A percentile compares a stretch with the other conserved stretches of the same genome.
Evolutionary conservation across 2,797 vertebrate genomes (phyloP).

Genomic region (Glyptemys insculpta): DNA sequence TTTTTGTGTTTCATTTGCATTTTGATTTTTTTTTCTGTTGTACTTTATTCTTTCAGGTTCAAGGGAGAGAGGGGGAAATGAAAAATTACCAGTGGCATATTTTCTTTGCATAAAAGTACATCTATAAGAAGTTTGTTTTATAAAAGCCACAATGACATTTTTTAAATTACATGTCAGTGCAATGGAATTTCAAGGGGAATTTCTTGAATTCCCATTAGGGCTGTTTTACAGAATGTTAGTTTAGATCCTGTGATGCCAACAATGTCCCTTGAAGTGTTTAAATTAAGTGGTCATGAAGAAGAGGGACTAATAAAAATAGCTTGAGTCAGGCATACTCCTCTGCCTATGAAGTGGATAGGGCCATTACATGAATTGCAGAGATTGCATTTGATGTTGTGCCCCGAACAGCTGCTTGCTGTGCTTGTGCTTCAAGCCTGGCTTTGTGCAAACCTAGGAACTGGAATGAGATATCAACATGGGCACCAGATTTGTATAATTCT

Average conservation of each 20-base stretch:
- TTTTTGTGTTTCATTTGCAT: not conserved
- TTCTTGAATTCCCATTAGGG: constrained; percentile 22
- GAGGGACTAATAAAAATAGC: not conserved
- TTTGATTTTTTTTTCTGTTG: constrained; percentile 5
- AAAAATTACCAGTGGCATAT: constrained; percentile 59
- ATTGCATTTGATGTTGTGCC: rapidly evolving
- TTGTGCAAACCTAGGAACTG: not conserved
- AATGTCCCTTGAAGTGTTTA: not conserved
- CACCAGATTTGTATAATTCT: too few species aligned
- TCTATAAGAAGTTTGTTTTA: constrained; percentile 28
- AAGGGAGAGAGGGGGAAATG: not conserved
- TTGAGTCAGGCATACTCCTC: not conserved
- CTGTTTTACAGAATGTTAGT: constrained; percentile 59
- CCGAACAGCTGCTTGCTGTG: not conserved
- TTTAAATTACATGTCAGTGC: constrained; percentile 63
- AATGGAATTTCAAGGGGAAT: constrained; percentile 37
- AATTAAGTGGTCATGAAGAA: not conserved
- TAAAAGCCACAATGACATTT: constrained; percentile 54
- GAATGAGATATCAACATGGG: not conserved
- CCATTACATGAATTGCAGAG: not conserved
- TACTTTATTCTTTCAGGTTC: constrained; percentile 9
- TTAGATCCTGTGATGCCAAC: constrained; percentile 22
- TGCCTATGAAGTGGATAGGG: not conserved
- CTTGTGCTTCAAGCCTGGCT: not conserved
- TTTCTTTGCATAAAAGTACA: constrained; percentile 26